A percentile compares a stretch with the other conserved stretches of the same genome.
These are phyloP conservation scores for Vanacampus margaritifer DNA, from an alignment of 2,113 vertebrate genomes.

Conservation along the genomic window DNA sequence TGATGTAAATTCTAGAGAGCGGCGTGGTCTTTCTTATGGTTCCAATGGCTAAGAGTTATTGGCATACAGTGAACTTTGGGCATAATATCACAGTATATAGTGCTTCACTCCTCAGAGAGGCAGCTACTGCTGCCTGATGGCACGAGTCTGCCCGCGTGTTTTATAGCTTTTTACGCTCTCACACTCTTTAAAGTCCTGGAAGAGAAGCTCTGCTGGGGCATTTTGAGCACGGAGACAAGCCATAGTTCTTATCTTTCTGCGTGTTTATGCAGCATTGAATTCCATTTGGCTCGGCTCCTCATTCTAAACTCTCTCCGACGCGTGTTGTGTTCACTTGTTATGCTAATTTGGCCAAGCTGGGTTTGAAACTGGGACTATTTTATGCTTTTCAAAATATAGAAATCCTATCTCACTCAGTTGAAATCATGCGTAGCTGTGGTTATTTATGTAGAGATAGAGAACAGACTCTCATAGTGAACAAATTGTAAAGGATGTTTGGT, in stretches of 20 bases:
- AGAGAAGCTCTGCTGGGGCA: slow-evolving; percentile 32
- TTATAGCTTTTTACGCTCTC: slow-evolving; percentile 36
- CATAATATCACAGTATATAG: slow-evolving; percentile 24
- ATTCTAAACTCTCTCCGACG: slow-evolving; percentile 12
- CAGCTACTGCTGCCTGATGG: slow-evolving; percentile 41
- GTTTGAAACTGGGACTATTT: slow-evolving; percentile 9
- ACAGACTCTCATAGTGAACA: slow-evolving; percentile 40
- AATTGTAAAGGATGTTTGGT: slow-evolving; percentile 57
- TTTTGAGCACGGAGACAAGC: slow-evolving; percentile 28
- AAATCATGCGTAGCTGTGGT: slow-evolving; percentile 6
- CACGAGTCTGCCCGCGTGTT: slow-evolving; percentile 27
- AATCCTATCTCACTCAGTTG: not conserved
- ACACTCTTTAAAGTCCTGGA: slow-evolving; percentile 28
- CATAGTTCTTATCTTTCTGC: slow-evolving; percentile 23
- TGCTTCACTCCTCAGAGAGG: slow-evolving; percentile 41
- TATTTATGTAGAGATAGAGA: slow-evolving; percentile 34
- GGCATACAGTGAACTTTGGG: slow-evolving; percentile 62
- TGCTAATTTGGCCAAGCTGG: slow-evolving; percentile 9
- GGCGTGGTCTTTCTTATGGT: slow-evolving; percentile 45
- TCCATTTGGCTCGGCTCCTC: slow-evolving; percentile 14
- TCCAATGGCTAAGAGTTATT: slow-evolving; percentile 52
- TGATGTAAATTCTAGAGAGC: slow-evolving; percentile 57
- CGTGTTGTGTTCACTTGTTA: slow-evolving; percentile 16
- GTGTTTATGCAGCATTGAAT: slow-evolving; percentile 21
- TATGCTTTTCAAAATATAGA: slow-evolving; percentile 11